Evolutionary conservation across 1,140 invertebrate species (phyloP).

Genomic region (Meteorus sp.): DNA sequence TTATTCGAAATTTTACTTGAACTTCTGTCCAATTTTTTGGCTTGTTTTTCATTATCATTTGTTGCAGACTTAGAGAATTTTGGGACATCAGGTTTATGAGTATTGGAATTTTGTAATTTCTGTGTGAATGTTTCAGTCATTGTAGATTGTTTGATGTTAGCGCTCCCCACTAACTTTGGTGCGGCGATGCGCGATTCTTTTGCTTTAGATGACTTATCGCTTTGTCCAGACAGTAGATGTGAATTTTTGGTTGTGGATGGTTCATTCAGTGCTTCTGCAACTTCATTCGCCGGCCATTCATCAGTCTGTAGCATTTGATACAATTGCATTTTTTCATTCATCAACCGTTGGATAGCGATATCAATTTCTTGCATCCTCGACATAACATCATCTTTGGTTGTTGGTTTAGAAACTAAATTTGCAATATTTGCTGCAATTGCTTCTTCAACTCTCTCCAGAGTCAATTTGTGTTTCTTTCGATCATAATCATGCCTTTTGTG

Average conservation of each 20-base stretch:
- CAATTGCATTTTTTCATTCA: constrained; percentile 49
- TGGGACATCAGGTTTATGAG: neutral
- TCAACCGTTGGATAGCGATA: constrained; percentile 50
- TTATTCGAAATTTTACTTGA: neutral
- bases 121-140: neutral
- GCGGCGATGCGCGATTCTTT: neutral
- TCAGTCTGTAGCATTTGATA: constrained; percentile 45
- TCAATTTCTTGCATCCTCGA: constrained; percentile 54
- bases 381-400: constrained; percentile 38
- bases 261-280: neutral
- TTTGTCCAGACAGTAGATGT: neutral
- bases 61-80: neutral
- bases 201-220: neutral
- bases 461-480: constrained; percentile 16
- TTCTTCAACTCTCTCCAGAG: constrained; percentile 22
- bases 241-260: neutral
- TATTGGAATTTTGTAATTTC: constrained; percentile 13
- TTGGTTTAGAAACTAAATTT: constrained; percentile 14
- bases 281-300: constrained; percentile 3
- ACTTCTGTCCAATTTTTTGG: neutral
- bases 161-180: neutral
- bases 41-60: constrained; percentile 15
- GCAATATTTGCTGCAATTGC: constrained; percentile 21
- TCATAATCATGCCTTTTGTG: constrained; percentile 18
- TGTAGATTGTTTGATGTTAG: neutral